Conservation (phyloP, 2,888 invertebrate genomes). For the Rhyacophila evoluta region DNA sequence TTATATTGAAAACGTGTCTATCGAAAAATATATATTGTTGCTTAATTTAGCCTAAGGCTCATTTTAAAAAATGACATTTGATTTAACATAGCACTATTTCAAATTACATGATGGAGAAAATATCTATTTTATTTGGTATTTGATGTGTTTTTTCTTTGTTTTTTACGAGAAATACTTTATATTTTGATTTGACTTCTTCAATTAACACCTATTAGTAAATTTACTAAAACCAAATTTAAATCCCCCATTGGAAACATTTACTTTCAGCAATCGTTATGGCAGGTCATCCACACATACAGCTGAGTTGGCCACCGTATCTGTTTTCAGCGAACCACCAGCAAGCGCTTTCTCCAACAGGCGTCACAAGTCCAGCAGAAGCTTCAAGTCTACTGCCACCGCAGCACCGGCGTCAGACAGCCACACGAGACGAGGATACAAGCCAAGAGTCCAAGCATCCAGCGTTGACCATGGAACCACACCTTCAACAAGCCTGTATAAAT, state of each 20-base stretch:
- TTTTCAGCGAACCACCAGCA: constrained; percentile 73
- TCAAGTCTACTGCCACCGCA: constrained; percentile 65
- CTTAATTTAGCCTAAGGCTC: too few relatives aligned
- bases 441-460: constrained; percentile 72
- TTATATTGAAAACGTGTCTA: too few relatives aligned
- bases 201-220: neutral
- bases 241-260: constrained; percentile 40
- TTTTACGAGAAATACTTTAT: too few relatives aligned
- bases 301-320: constrained; percentile 76
- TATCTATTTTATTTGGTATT: too few relatives aligned
- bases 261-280: constrained; percentile 68
- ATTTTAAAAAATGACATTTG: too few relatives aligned
- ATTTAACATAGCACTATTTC: too few relatives aligned
- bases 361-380: constrained; percentile 63
- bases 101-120: too few relatives aligned
- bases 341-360: constrained; percentile 68
- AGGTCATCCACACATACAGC: constrained; percentile 65
- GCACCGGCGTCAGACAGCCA: constrained; percentile 62
- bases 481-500: constrained; percentile 79
- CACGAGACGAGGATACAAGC: constrained; percentile 77
- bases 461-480: constrained; percentile 68
- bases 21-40: too few relatives aligned
- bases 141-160: too few relatives aligned
- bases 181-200: too few relatives aligned
- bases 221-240: constrained; percentile 30